Evolutionary conservation across 2,113 vertebrate genomes (phyloP).

Genomic region (Ranitomeya imitator): DNA sequence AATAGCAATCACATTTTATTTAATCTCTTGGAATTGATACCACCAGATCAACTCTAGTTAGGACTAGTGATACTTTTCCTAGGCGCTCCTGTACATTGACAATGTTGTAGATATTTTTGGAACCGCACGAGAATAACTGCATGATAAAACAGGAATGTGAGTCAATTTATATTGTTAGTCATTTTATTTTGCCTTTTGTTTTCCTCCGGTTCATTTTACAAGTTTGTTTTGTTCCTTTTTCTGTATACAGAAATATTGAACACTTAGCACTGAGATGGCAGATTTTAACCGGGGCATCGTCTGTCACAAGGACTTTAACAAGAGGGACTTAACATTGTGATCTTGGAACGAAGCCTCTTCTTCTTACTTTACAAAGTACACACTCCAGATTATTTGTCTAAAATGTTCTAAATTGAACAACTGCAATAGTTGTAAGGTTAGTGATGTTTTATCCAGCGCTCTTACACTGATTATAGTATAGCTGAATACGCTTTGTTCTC

Average conservation of each 20-base stretch:
- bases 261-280: background rate
- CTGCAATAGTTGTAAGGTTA: constrained; percentile 22
- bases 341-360: background rate
- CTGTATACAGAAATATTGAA: background rate
- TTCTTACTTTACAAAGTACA: constrained; percentile 27
- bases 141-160: background rate
- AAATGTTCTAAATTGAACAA: constrained; percentile 30
- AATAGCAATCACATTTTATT: too few relatives aligned
- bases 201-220: background rate
- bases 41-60: background rate
- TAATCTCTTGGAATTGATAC: too few relatives aligned
- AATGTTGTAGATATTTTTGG: background rate
- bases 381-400: constrained; percentile 6
- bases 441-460: constrained; percentile 15
- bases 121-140: background rate
- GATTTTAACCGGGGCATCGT: background rate
- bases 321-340: constrained; percentile 8
- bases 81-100: background rate
- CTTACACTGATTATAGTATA: constrained; percentile 33
- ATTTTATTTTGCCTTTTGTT: background rate
- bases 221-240: background rate
- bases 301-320: background rate
- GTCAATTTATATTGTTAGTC: background rate
- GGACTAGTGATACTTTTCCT: background rate
- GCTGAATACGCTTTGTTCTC: constrained; percentile 43